Conservation (phyloP, 2,797 vertebrate species). For the Acanthurus lineatus region DNA sequence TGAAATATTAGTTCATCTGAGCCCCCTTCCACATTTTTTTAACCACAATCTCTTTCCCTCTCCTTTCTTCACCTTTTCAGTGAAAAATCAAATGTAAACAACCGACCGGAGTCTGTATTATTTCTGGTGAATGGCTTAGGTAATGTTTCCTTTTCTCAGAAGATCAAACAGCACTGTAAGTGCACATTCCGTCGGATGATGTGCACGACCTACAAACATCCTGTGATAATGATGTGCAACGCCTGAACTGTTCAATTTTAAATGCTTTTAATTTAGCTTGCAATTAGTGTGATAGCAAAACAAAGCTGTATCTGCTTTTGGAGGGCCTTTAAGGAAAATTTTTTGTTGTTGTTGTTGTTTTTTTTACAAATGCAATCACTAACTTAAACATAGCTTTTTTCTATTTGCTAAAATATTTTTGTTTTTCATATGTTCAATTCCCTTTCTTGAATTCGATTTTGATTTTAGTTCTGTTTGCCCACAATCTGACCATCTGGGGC, state of each 20-base stretch:
- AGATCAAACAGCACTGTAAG: conserved; percentile 73
- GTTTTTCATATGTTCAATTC: neutral
- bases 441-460: neutral
- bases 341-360: neutral
- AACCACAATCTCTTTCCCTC: conserved; percentile 63
- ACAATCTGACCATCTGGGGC: neutral
- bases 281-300: neutral
- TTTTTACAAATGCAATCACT: neutral
- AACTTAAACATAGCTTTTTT: neutral
- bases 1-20: conserved; percentile 88
- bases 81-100: conserved; percentile 86
- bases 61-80: conserved; percentile 69
- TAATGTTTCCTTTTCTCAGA: conserved; percentile 84
- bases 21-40: conserved; percentile 67
- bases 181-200: conserved; percentile 52
- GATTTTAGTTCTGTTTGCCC: neutral
- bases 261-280: conserved; percentile 3
- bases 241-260: conserved; percentile 13
- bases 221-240: conserved; percentile 15
- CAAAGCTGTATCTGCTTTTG: conserved; percentile 2
- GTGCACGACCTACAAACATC: conserved; percentile 46
- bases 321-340: neutral
- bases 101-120: conserved; percentile 75
- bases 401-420: neutral
- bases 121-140: conserved; percentile 79